Percentiles rank a stretch among this genome's conserved stretches.
Evolutionary conservation across 1,140 invertebrate species (phyloP).

Genomic region (Thereuonema tuberculata): DNA sequence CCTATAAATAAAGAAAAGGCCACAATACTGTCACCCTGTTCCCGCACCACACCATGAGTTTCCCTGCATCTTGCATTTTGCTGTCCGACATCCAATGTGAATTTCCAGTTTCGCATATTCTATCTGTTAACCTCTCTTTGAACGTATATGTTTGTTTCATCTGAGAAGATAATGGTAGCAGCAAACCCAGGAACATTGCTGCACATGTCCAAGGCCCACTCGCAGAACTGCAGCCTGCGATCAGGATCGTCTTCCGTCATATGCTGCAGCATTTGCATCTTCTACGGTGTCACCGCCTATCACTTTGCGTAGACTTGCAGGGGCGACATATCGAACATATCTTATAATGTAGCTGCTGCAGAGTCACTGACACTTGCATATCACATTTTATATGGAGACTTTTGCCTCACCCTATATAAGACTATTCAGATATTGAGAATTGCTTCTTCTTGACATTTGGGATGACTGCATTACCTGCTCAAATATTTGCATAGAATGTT

Average conservation of each 20-base stretch:
- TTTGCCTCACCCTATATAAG: too few species aligned
- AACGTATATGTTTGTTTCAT: background rate
- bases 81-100: background rate
- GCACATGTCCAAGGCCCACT: background rate
- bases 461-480: too few species aligned
- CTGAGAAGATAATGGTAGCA: background rate
- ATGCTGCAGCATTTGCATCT: background rate
- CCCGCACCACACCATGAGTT: background rate
- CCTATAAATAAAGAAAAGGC: background rate
- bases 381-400: background rate
- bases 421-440: too few species aligned
- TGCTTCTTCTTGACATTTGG: too few species aligned
- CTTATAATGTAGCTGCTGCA: background rate
- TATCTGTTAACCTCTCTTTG: background rate
- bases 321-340: background rate
- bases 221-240: background rate
- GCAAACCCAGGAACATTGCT: background rate
- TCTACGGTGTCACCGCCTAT: background rate
- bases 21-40: background rate
- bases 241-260: background rate
- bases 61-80: background rate
- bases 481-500: too few species aligned
- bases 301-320: background rate
- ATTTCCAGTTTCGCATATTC: background rate
- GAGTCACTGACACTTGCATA: background rate